Evolutionary conservation across 37 sponge, comb jelly and placozoan species (phyloP).

Genomic region (Ianthella basta): DNA sequence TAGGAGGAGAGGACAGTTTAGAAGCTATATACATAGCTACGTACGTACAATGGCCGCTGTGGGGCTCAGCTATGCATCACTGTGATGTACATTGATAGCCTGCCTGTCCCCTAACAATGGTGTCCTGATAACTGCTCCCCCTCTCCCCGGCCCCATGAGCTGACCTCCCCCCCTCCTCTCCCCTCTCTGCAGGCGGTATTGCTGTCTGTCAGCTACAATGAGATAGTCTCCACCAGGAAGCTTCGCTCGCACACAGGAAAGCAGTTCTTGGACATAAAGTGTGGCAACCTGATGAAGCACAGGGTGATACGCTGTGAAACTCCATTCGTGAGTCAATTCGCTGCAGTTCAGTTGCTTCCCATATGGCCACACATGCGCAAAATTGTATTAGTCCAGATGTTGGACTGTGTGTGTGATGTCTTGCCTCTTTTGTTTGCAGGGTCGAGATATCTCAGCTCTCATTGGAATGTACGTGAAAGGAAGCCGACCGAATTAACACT

Average conservation of each 20-base stretch:
- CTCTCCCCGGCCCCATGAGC: too few species aligned
- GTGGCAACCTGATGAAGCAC: slow-evolving; percentile 72
- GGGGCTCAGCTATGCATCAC: too few species aligned
- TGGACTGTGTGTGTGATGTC: too few species aligned
- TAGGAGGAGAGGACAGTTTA: too few species aligned
- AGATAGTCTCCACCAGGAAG: slow-evolving; percentile 72
- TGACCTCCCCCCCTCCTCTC: not conserved
- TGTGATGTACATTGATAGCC: too few species aligned
- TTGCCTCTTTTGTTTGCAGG: not conserved
- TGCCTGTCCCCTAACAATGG: too few species aligned
- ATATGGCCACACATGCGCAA: too few species aligned
- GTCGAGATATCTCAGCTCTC: slow-evolving; percentile 50
- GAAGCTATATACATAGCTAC: too few species aligned
- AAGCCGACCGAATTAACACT: not conserved
- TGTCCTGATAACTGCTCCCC: too few species aligned
- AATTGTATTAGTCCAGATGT: too few species aligned
- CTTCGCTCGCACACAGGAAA: slow-evolving; percentile 58
- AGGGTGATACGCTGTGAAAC: slow-evolving; percentile 70
- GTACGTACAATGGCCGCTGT: too few species aligned
- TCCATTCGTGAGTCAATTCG: slow-evolving; percentile 46
- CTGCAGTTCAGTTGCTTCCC: too few species aligned
- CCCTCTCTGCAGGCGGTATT: slow-evolving; percentile 24
- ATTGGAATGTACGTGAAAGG: slow-evolving; percentile 39
- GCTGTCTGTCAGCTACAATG: slow-evolving; percentile 38
- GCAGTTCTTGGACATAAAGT: slow-evolving; percentile 73